These are phyloP conservation scores for Furnarius figulus DNA, from an alignment of 2,113 vertebrate species.

Conservation along the genomic window DNA sequence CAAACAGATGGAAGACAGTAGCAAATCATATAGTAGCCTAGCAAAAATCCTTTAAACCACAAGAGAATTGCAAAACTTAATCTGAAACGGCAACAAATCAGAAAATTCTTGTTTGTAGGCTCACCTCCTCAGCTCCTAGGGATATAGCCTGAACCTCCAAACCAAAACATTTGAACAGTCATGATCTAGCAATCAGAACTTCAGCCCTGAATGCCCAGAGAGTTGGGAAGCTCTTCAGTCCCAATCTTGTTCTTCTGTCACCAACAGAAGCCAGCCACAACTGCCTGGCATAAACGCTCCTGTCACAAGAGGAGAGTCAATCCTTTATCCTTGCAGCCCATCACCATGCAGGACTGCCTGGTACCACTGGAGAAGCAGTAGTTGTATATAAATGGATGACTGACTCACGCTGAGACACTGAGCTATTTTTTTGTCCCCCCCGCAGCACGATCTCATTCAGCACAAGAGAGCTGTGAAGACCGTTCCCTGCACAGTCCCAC, in stretches of 20 bases:
- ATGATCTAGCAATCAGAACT: background rate
- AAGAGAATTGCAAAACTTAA: background rate
- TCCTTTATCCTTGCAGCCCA: slow-evolving; percentile 7
- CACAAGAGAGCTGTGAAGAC: background rate
- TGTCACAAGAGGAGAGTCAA: slow-evolving; percentile 1
- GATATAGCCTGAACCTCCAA: background rate
- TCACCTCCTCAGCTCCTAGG: background rate
- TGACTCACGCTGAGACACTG: slow-evolving; percentile 56
- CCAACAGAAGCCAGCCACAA: background rate
- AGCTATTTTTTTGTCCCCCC: background rate
- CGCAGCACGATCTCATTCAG: background rate
- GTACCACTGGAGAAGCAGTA: slow-evolving; percentile 17
- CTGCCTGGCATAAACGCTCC: background rate
- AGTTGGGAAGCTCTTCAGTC: background rate
- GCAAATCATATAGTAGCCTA: background rate
- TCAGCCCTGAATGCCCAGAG: background rate
- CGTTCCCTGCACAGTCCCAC: background rate
- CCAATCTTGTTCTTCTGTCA: background rate
- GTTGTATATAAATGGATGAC: background rate
- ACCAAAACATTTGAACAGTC: background rate
- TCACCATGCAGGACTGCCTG: slow-evolving; percentile 33
- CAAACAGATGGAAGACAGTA: background rate
- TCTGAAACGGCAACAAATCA: background rate
- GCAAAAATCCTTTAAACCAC: background rate
- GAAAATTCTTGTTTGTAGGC: background rate